Percentiles rank a stretch among this genome's conserved stretches.
These are phyloP conservation scores for Andrena fulva DNA, from an alignment of 2,888 invertebrate species.

Conservation along the genomic window DNA sequence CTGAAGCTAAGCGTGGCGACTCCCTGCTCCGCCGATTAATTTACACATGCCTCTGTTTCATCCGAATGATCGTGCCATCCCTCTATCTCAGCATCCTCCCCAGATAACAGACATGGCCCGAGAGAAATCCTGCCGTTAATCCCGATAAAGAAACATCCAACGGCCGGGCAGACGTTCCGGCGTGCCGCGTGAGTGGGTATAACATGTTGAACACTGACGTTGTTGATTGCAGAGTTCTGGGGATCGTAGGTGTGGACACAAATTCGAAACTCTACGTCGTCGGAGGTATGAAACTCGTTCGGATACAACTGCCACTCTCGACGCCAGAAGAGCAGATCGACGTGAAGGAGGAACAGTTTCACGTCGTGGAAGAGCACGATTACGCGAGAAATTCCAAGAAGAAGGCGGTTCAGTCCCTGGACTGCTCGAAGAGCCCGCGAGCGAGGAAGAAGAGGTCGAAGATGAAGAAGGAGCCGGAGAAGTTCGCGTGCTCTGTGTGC, in stretches of 20 bases:
- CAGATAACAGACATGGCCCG: background rate
- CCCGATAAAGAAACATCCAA: slow-evolving; percentile 8
- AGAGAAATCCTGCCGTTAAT: background rate
- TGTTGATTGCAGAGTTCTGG: slow-evolving; percentile 59
- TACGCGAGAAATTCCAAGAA: background rate
- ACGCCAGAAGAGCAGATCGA: background rate
- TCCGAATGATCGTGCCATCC: slow-evolving; percentile 11
- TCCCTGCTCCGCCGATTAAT: slow-evolving; percentile 38
- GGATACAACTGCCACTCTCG: background rate
- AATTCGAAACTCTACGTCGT: background rate
- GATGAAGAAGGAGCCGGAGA: background rate
- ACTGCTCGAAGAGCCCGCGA: background rate
- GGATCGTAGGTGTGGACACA: slow-evolving; percentile 11
- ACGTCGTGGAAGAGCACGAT: background rate
- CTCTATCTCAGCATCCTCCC: slow-evolving; percentile 15
- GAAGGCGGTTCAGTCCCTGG: background rate
- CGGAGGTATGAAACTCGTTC: background rate
- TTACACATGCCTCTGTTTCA: slow-evolving; percentile 14
- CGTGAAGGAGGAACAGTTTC: background rate
- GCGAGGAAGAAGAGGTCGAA: background rate
- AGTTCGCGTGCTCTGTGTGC: slow-evolving; percentile 31
- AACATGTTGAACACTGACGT: slow-evolving; percentile 50
- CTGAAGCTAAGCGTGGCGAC: slow-evolving; percentile 11
- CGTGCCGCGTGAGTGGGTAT: slow-evolving; percentile 30
- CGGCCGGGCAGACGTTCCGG: slow-evolving; percentile 22